Base-by-base conservation (phyloP, 2,113 vertebrate species). In the Alethe diademata region DNA sequence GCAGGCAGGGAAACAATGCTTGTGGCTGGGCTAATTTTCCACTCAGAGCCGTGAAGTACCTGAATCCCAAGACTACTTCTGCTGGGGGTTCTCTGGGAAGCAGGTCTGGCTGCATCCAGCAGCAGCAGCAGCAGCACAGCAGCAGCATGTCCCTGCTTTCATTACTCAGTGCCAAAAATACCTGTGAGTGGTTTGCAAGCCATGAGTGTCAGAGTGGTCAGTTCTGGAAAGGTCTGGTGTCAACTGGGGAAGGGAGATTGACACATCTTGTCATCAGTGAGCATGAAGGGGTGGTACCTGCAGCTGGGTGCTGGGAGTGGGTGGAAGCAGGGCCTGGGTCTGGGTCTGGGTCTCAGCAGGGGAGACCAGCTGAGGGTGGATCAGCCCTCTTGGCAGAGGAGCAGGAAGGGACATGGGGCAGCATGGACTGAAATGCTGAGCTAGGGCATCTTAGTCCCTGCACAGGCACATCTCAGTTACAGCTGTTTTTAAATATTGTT, bases 181-280 rank as follows among this genome's bases (percentile, higher is more conserved):
- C 48, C 53, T 69, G 33, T 28, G 51, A 81, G 36, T 2, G 1
- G 15, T 36, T 74, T 74, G 57, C 66, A 51, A 87, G 35, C 29
- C 51, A 5, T 2, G 1, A 35, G 26, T 62, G 29, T 80, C 75
- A 66, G 66, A 85, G 22, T 11, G 26, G n/a, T 3, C 40, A 53
- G 57, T 60, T 85, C 83, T 89, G 83, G 69, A 87, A 83, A 89
- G 40, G 29, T 85, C n/a, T 85, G 9, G 8, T 65, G 29, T 75
- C 65, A 38, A 0, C 14, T 9, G 2, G 42, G 48, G 28, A 80
- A 81, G 29, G 43, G 65, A 74, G 42, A 66, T 47, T 78, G 60
- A 31, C 6, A 18, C 23, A 29, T 51, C 12, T 50, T 15, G 3
- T 62, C 58, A 20, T 57, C 75, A 43, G 19, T 9, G 57, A 74